Base-by-base conservation (phyloP, 2,113 vertebrate genomes). In the Emydura subglobosa region DNA sequence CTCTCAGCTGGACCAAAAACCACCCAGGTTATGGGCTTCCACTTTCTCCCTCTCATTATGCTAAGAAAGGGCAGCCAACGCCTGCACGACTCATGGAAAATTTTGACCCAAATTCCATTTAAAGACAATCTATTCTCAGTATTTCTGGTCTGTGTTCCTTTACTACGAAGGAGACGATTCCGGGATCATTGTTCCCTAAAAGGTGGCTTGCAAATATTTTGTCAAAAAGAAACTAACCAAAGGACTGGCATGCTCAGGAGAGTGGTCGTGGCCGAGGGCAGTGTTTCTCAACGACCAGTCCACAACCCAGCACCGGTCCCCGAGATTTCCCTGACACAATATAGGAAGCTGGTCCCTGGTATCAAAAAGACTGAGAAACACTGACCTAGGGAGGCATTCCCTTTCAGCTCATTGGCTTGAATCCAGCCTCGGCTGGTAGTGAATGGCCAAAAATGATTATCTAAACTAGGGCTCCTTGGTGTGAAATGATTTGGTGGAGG, bases 391-490 rank as follows among this genome's bases (percentile, higher is more conserved):
- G 78, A 93, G 7, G n/a, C 10, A 91, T 54, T 79, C 72, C 53
- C 22, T 11, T 68, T 86, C 74, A 25, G 9, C n/a, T 86, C 34
- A 0, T 83, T 3, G 49, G 21, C 57, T 78, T 68, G 76, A 27
- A 91, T 86, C 39, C 65, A 65, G 44, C 24, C 53, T 0, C 50
- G 19, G 42, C n/a, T 1, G 74, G n/a, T 2, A 3, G 82, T 5
- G 49, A 85, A 19, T 57, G 13, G 47, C 27, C 50, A 55, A 88
- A 91, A 57, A 24, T 1, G 34, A 88, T 5, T 16, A 7, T 53
- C 57, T 10, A 31, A 87, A 34, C 44, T 79, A 34, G 1, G 2
- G 16, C 0, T 1, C 0, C 1, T 0, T 42, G 31, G n/a, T 34
- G 72, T 53, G 55, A 61, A 39, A 29, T 0, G 90, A 59, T 2